A percentile compares a stretch with the other conserved stretches of the same genome.
Conservation (phyloP, 1,140 invertebrate species). For the Hydropsyche tenuis region DNA sequence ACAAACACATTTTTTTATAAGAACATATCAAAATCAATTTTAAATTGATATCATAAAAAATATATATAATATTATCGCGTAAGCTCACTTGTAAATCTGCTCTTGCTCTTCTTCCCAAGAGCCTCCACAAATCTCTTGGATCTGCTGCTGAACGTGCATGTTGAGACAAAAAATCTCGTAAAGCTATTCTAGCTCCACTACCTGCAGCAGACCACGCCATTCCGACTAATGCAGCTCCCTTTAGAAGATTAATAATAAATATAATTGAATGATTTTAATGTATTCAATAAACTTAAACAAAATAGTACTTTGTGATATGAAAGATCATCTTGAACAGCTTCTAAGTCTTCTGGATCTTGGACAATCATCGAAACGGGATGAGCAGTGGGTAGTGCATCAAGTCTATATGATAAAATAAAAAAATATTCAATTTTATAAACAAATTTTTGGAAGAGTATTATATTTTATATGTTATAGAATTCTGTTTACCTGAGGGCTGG, state of each 20-base stretch:
- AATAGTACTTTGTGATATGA: conserved; percentile 80
- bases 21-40: too few species aligned
- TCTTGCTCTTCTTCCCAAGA: conserved; percentile 70
- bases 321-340: conserved; percentile 87
- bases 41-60: neutral
- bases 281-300: neutral
- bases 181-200: conserved; percentile 68
- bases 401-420: conserved; percentile 26
- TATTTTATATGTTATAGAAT: conserved; percentile 52
- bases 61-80: neutral
- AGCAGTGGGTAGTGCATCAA: conserved; percentile 79
- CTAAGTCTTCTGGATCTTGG: conserved; percentile 81
- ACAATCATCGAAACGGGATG: conserved; percentile 85
- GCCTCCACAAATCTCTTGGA: conserved; percentile 80
- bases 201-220: conserved; percentile 64
- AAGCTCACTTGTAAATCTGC: conserved; percentile 43
- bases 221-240: conserved; percentile 48
- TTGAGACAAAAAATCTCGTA: conserved; percentile 75
- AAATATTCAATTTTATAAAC: neutral
- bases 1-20: too few species aligned
- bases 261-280: conserved; percentile 1
- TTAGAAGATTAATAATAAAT: neutral
- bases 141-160: conserved; percentile 77
- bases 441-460: too few species aligned
- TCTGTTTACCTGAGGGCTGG: conserved; percentile 45